Base-by-base conservation (phyloP, 2,888 invertebrate species). In the Tineola bisselliella region DNA sequence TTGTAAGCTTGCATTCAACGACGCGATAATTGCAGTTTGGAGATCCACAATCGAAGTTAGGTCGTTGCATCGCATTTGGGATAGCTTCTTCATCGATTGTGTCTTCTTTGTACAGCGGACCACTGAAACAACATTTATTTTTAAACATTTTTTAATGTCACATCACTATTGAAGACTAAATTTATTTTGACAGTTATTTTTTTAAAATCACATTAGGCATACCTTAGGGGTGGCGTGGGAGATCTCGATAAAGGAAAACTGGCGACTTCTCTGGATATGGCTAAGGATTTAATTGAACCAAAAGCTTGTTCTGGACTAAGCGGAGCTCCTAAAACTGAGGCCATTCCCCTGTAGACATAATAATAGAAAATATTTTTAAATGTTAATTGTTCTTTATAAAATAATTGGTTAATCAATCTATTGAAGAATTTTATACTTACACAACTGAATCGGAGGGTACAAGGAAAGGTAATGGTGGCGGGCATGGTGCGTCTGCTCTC, bases 171-270 rank as follows among this genome's bases (percentile, higher is more conserved):
- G 6, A 25, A 25, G 25, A 6, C 25, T 6, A 25, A 6, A 25
- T 6, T 4, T n/a, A n/a, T n/a, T 25, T 25, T 25, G 25, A 25
- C 25, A 25, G 25, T 56, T 63, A 25, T 25, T 25, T 25, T 25
- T 25, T 25, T 4, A 25, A 25, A 25, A 4, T 25, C 6, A 25
- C 6, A 65, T 38, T 66, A 25, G 25, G 6, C 25, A 25, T 77
- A 87, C 80, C 88, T 86, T 66, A 86, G 91, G 57, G 92, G 92
- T 61, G 92, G 92, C 67, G 91, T 91, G 33, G 92, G 92, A 57
- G 92, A 92, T 64, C 92, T 88, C 12, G 92, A 92, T 38, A 92
- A 76, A n/a, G 93, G 93, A 70, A 93, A 93, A 74, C 92, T 92
- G 66, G 93, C 93, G 62, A 93, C 92, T 76, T 93, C 93, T 66